A percentile compares a stretch with the other conserved stretches of the same genome.
phyloP scores from a whole-genome alignment of 2,113 vertebrate genomes.

The human (Homo sapiens) region DNA sequence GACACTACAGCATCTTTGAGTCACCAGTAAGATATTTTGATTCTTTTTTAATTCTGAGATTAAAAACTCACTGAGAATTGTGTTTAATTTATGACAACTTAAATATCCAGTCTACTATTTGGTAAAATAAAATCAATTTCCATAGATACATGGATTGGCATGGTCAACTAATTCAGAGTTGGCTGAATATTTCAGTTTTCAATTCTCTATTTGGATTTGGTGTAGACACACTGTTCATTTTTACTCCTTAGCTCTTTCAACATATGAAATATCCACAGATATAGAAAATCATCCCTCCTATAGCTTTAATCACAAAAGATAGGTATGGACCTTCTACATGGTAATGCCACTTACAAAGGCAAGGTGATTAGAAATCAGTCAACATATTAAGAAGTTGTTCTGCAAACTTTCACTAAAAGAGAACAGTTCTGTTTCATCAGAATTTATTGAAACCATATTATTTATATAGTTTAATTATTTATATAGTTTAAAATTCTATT shows the following conservation, averaged over 20 bases:
- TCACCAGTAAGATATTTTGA: background rate
- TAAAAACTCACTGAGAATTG: slow-evolving; percentile 15
- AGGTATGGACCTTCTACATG: background rate
- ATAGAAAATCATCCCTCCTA: background rate
- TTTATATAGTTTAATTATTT: background rate
- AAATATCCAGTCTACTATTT: background rate
- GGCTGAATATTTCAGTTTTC: background rate
- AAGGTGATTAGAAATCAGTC: background rate
- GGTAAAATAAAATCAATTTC: background rate
- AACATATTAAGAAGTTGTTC: background rate
- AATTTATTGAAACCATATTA: background rate
- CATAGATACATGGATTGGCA: background rate
- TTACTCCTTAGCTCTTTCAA: background rate
- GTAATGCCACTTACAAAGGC: background rate
- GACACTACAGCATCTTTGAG: background rate
- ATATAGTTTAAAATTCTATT: background rate
- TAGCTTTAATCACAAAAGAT: background rate
- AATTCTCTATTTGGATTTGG: background rate
- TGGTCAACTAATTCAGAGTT: background rate
- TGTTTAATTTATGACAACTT: background rate
- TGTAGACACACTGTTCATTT: background rate
- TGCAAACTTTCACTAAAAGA: background rate
- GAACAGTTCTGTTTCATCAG: background rate
- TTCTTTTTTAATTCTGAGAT: slow-evolving; percentile 14
- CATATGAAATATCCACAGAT: background rate